Conservation (phyloP, 2,113 vertebrate species). For the Calidris pygmaea region DNA sequence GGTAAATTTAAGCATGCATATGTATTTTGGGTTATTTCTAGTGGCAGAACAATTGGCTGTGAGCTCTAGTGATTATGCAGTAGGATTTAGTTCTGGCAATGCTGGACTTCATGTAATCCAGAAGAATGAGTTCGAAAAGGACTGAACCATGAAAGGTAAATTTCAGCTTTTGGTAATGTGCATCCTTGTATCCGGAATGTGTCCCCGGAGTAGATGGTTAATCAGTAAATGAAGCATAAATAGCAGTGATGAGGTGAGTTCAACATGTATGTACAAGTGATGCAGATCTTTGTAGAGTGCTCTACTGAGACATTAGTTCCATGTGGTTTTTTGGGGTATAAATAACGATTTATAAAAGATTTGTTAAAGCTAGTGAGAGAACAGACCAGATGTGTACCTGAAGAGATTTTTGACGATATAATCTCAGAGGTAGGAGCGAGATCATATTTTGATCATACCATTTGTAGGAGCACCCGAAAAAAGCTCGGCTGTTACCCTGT, state of each 20-base stretch:
- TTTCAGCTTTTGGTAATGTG: neutral
- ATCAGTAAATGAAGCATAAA: neutral
- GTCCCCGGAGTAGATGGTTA: neutral
- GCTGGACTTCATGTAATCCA: neutral
- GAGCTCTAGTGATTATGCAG: neutral
- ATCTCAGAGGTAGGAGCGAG: neutral
- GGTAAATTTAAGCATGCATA: neutral
- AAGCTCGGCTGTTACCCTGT: neutral
- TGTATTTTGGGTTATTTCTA: neutral
- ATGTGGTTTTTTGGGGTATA: fast-evolving
- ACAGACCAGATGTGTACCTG: neutral
- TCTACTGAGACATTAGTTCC: neutral
- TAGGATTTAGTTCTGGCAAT: neutral
- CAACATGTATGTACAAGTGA: neutral
- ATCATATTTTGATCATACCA: neutral
- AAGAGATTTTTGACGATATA: neutral
- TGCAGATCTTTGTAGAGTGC: neutral
- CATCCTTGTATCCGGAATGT: neutral
- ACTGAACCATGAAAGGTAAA: neutral
- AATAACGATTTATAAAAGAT: neutral
- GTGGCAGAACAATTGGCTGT: neutral
- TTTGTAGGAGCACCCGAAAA: neutral
- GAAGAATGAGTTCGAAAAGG: neutral
- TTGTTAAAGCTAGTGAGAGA: neutral
- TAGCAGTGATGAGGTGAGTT: neutral